Evolutionary conservation across 2,888 invertebrate genomes (phyloP), one percentile per base, ranked within the genome.

Genomic region (Scaeva pyrastri): DNA sequence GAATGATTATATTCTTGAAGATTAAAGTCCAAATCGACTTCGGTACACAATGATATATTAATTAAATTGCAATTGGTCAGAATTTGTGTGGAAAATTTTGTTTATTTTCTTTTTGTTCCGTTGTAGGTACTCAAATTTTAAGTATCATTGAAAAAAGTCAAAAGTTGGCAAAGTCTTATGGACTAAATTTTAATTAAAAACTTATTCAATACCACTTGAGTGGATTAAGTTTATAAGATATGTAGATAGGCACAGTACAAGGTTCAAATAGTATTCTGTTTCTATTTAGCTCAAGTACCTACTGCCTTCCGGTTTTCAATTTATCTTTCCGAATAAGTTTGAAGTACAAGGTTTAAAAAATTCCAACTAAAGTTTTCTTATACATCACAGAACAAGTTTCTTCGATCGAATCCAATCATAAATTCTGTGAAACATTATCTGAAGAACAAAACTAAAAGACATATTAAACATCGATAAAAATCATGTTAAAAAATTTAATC

Each of bases 1-100:
- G 72, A n/a, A n/a, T n/a, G n/a, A n/a, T n/a, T n/a, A n/a, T 77
- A 7, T 0, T 52, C 39, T 23, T 52, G 31, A 12, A 50, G 50
- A 73, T 77, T 72, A 66, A 77, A 77, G 68, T 77, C 60, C 66
- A 77, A 77, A 73, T 73, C 66, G 70, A 70, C 56, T 81, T 71
- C n/a, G 16, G 31, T 48, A 31, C 39, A 19, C 6, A n/a, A 16
- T 14, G 23, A n/a, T 7, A 10, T 62, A 74, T 62, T 64, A 62
- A 62, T 70, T 68, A 14, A 62, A 80, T 68, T 73, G 79, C 74
- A 68, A 31, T 31, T 58, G 6, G 21, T 12, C 7, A 23, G 48
- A 48, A 64, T 45, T 72, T 39, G n/a, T 23, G 52, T 43, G 50
- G 43, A 31, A 55, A 52, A 68, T 60, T 66, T 73, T 64, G 41